Conservation (phyloP, 2,797 vertebrate genomes). For the Mus minutoides region DNA sequence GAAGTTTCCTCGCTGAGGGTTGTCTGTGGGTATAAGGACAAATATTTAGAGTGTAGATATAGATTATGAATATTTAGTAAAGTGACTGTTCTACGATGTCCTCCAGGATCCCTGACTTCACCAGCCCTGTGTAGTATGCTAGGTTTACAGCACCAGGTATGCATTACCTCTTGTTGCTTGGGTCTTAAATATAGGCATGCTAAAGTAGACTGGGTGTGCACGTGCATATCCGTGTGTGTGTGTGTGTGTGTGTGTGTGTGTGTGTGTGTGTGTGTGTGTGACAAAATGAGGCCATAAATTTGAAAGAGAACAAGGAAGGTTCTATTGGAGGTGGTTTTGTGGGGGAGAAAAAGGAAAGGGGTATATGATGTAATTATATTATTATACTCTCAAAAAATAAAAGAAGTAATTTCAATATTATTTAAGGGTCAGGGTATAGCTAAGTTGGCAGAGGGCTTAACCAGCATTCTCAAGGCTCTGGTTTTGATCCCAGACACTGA, state of each 20-base stretch:
- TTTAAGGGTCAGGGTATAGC: background rate
- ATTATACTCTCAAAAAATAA: background rate
- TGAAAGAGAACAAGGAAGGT: background rate
- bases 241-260: background rate
- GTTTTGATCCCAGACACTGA: too few species aligned
- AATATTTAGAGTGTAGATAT: background rate
- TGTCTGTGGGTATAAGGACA: background rate
- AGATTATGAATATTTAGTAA: background rate
- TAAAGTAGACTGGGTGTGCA: background rate
- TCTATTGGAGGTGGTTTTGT: background rate
- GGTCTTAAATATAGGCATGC: background rate
- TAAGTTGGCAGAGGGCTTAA: background rate
- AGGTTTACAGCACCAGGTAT: background rate
- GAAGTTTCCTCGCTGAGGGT: background rate
- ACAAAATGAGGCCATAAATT: background rate
- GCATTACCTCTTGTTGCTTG: background rate
- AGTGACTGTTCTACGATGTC: too few species aligned
- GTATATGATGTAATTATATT: background rate
- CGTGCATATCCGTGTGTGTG: background rate
- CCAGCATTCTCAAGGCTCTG: background rate
- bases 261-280: background rate
- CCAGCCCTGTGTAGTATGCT: background rate
- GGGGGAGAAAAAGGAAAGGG: background rate
- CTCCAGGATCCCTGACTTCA: background rate
- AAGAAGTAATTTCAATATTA: background rate